phyloP scores from a whole-genome alignment of 2,888 invertebrate genomes.

The Philaethria dido region DNA sequence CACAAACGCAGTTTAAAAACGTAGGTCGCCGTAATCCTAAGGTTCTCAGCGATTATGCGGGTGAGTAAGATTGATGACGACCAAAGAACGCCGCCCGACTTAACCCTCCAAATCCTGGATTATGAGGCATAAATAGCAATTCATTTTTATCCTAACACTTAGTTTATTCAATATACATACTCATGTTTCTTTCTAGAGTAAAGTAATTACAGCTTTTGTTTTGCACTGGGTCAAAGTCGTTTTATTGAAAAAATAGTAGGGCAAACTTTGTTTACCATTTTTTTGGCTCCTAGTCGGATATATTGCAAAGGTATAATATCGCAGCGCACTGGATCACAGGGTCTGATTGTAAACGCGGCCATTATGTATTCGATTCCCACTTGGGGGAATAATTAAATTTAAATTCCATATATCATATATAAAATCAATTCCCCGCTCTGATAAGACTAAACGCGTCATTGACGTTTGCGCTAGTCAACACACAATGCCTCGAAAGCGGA shows the following conservation, averaged over 20 bases:
- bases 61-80: constrained; percentile 79
- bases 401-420: too few species aligned
- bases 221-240: constrained; percentile 9
- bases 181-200: constrained; percentile 1
- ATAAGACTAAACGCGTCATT: too few species aligned
- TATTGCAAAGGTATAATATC: too few species aligned
- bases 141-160: constrained; percentile 57
- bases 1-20: constrained; percentile 60
- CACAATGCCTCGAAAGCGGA: too few species aligned
- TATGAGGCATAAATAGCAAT: constrained; percentile 72
- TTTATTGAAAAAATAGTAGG: not conserved
- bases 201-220: not conserved
- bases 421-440: too few species aligned
- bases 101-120: constrained; percentile 67
- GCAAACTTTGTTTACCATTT: not conserved
- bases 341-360: too few species aligned
- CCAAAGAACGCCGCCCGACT: constrained; percentile 59
- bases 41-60: constrained; percentile 78
- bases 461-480: too few species aligned
- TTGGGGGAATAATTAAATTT: too few species aligned
- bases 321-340: too few species aligned
- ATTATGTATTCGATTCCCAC: too few species aligned
- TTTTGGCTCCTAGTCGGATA: too few species aligned
- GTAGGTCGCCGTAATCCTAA: constrained; percentile 67
- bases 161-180: constrained; percentile 38